Percentiles rank a stretch among this genome's conserved stretches.
phyloP scores from a whole-genome alignment of 1,140 invertebrate species.

The Sipha flava region DNA sequence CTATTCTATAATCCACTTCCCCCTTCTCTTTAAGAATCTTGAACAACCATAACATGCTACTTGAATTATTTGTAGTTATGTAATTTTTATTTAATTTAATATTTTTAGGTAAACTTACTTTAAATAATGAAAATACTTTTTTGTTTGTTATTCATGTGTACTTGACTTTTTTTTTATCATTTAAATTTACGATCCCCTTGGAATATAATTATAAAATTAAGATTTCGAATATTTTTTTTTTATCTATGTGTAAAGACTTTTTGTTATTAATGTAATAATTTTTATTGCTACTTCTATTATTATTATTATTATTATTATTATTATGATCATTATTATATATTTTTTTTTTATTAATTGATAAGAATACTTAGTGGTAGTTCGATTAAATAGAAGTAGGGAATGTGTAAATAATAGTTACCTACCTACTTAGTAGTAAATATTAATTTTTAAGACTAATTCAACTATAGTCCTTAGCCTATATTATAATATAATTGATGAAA shows the following conservation, averaged over 20 bases:
- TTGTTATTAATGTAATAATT: not conserved
- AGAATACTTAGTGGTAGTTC: not conserved
- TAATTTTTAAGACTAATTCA: not conserved
- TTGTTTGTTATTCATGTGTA: not conserved
- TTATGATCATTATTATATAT: not conserved
- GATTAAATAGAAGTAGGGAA: not conserved
- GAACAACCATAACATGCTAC: not conserved
- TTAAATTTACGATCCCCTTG: not conserved
- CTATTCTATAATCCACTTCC: not conserved
- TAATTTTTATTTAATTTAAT: not conserved
- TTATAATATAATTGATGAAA: not conserved
- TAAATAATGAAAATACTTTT: not conserved
- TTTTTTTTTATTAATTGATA: not conserved
- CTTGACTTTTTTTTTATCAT: not conserved
- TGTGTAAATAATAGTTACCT: constrained; percentile 16
- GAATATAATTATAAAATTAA: not conserved
- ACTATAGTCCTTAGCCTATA: not conserved
- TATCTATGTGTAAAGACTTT: not conserved
- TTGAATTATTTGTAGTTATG: not conserved
- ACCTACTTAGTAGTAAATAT: not conserved
- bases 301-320: not conserved
- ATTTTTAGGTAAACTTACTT: not conserved
- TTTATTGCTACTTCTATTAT: not conserved
- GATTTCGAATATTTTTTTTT: not conserved
- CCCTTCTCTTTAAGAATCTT: too few relatives aligned